A percentile compares a stretch with the other conserved stretches of the same genome.
Conservation (phyloP, 1,140 invertebrate species). For the Drosophila aff. region DNA sequence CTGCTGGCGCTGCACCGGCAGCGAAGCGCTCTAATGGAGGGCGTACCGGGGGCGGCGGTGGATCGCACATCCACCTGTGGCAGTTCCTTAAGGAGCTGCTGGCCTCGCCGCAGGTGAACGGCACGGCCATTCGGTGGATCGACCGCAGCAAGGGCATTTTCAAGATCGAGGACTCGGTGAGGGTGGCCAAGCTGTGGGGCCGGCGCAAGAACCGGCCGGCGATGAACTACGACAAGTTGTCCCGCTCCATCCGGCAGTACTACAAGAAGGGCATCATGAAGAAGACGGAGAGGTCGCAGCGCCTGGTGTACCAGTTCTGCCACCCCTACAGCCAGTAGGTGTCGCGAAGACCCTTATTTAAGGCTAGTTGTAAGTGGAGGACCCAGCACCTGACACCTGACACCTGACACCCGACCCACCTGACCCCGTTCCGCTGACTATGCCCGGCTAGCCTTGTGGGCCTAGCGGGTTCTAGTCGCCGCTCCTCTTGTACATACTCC, state of each 20-base stretch:
- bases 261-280: constrained; percentile 99
- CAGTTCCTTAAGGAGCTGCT: constrained; percentile 99
- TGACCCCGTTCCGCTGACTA: constrained; percentile 41
- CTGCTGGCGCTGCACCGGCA: constrained; percentile 5
- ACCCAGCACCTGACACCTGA: constrained; percentile 1
- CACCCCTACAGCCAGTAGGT: constrained; percentile 94
- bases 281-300: constrained; percentile 98
- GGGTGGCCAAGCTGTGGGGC: constrained; percentile 98
- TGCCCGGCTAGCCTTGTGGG: constrained; percentile 62
- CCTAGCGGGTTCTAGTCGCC: constrained; percentile 70
- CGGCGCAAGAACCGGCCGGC: constrained; percentile 98
- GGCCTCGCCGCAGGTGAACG: constrained; percentile 93
- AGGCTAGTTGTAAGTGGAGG: constrained; percentile 54
- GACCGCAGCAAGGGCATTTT: constrained; percentile 97
- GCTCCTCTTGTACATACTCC: constrained; percentile 56
- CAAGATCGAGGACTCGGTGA: constrained; percentile 99
- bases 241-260: constrained; percentile 98
- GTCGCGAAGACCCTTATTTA: constrained; percentile 53
- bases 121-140: constrained; percentile 98
- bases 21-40: constrained; percentile 66
- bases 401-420: constrained; percentile 21
- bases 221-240: constrained; percentile 99
- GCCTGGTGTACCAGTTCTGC: constrained; percentile 99
- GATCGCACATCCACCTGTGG: constrained; percentile 99
- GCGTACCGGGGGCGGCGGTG: constrained; percentile 88